phyloP scores from a whole-genome alignment of 2,113 vertebrate species.

The Leptodactylus fuscus region DNA sequence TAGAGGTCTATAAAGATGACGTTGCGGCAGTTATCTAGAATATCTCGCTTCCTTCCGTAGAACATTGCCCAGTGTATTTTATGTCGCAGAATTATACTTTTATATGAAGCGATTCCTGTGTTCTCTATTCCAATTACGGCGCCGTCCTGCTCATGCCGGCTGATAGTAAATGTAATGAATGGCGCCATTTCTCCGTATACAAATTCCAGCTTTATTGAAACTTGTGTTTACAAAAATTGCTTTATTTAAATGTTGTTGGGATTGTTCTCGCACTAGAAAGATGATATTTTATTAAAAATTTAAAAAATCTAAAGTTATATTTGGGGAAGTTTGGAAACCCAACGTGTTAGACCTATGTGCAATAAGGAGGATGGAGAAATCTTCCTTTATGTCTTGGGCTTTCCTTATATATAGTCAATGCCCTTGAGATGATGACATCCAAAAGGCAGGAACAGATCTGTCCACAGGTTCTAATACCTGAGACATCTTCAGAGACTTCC shows the following conservation, averaged over 20 bases:
- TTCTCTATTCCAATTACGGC: slow-evolving; percentile 3
- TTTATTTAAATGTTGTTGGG: neutral
- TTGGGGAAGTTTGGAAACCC: too few species aligned
- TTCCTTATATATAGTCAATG: too few species aligned
- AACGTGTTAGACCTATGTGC: too few species aligned
- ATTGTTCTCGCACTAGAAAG: neutral
- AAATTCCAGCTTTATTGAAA: neutral
- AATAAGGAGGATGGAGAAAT: too few species aligned
- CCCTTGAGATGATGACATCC: too few species aligned
- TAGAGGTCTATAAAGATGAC: neutral
- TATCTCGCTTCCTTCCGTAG: neutral
- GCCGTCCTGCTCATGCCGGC: neutral
- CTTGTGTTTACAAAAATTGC: neutral
- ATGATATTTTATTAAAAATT: too few species aligned
- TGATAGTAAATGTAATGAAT: slow-evolving; percentile 20
- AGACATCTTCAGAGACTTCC: too few species aligned
- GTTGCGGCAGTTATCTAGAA: neutral
- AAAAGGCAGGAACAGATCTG: too few species aligned
- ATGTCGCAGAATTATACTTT: slow-evolving; percentile 2
- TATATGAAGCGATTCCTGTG: slow-evolving; percentile 6
- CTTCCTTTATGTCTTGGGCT: too few species aligned
- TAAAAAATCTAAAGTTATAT: too few species aligned
- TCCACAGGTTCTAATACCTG: too few species aligned
- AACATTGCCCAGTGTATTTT: neutral
- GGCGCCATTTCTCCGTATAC: neutral